Evolutionary conservation across 2,113 vertebrate genomes (phyloP).

Genomic region (Peucedramus taeniatus): DNA sequence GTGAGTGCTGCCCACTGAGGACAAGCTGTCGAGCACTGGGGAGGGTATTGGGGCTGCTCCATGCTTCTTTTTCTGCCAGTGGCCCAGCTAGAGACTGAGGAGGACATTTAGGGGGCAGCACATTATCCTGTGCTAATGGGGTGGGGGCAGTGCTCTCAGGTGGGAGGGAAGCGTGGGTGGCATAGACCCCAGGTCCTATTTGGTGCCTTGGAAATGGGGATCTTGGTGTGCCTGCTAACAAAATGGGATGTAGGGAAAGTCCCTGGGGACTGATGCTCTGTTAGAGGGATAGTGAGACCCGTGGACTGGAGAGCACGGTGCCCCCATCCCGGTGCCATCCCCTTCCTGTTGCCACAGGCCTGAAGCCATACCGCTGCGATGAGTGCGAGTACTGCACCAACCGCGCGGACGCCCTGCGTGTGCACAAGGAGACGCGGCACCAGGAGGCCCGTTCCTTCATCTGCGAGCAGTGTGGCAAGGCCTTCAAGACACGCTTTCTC

Average conservation of each 20-base stretch:
- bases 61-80: background rate
- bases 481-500: constrained; percentile 93
- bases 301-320: background rate
- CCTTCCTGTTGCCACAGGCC: constrained; percentile 66
- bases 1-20: constrained; percentile 53
- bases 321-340: background rate
- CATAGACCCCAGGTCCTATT: background rate
- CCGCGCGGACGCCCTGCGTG: constrained; percentile 86
- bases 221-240: background rate
- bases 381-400: constrained; percentile 94
- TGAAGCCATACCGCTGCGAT: constrained; percentile 86
- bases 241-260: background rate
- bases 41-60: background rate
- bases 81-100: background rate
- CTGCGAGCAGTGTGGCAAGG: constrained; percentile 96
- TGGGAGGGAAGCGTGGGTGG: background rate
- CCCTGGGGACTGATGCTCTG: background rate
- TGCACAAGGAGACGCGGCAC: constrained; percentile 89
- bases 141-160: too few relatives aligned
- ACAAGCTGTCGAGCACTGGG: fast-evolving
- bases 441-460: constrained; percentile 86
- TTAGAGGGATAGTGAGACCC: background rate
- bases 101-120: background rate
- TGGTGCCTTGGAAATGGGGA: background rate
- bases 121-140: fast-evolving